Evolutionary conservation across 2,113 vertebrate genomes (phyloP).

Genomic region (Barnardius zonarius): DNA sequence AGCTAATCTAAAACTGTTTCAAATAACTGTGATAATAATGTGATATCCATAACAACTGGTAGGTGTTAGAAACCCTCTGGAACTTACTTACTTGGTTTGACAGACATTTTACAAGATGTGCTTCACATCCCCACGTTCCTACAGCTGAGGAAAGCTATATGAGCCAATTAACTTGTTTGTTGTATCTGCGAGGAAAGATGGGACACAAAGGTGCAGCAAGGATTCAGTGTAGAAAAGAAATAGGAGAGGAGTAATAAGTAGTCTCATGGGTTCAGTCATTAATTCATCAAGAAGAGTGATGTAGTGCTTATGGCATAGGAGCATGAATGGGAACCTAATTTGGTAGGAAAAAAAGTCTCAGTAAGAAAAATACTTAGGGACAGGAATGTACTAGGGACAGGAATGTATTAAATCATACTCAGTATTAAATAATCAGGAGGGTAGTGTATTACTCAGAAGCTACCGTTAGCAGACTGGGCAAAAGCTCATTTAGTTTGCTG

Average conservation of each 20-base stretch:
- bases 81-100: conserved; percentile 22
- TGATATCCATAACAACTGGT: conserved; percentile 35
- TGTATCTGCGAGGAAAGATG: not conserved
- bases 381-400: not conserved
- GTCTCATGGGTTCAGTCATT: not conserved
- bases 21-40: conserved; percentile 50
- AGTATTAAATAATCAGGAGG: not conserved
- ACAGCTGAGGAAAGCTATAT: not conserved
- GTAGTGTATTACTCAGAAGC: not conserved
- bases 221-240: not conserved
- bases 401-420: not conserved
- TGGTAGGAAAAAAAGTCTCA: not conserved
- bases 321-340: not conserved
- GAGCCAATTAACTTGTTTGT: not conserved
- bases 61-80: conserved; percentile 46
- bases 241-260: not conserved
- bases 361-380: not conserved
- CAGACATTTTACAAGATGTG: not conserved
- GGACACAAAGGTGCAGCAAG: not conserved
- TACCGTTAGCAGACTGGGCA: not conserved
- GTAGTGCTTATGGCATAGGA: not conserved
- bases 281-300: not conserved
- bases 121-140: not conserved
- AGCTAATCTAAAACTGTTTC: conserved; percentile 52
- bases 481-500: not conserved